Evolutionary conservation across 2,113 vertebrate species (phyloP).

Genomic region (Lucifuga dentata): DNA sequence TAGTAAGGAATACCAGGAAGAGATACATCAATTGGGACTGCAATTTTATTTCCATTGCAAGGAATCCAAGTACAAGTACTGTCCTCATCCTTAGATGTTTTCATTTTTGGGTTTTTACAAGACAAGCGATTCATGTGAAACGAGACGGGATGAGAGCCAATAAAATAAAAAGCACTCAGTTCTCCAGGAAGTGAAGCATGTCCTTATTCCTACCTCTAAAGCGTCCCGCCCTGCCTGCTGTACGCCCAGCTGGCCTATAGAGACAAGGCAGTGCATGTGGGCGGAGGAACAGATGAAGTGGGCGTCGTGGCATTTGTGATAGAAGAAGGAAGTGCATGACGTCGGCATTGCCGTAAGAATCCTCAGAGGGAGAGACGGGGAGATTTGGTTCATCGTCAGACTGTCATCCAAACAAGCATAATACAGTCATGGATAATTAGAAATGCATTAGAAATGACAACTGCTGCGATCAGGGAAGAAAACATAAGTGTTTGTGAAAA

Average conservation of each 20-base stretch:
- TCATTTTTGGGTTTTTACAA: constrained; percentile 9
- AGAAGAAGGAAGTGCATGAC: constrained; percentile 1
- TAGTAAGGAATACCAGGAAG: no score
- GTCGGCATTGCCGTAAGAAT: background rate
- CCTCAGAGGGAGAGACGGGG: constrained; percentile 21
- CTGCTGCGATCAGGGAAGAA: no score
- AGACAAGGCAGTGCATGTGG: constrained; percentile 47
- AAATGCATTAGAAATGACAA: constrained; percentile 31
- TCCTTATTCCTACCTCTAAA: constrained; percentile 25
- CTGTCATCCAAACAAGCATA: constrained; percentile 24
- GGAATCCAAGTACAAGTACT: no score
- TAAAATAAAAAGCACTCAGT: constrained; percentile 7
- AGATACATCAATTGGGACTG: no score
- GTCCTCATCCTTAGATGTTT: constrained; percentile 4
- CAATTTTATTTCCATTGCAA: no score
- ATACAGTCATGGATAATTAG: constrained; percentile 51
- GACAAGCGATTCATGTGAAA: background rate
- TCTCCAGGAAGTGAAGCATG: constrained; percentile 51
- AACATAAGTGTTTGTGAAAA: constrained; percentile 20
- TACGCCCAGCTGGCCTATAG: constrained; percentile 67
- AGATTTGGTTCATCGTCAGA: constrained; percentile 39
- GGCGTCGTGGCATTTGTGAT: constrained; percentile 35
- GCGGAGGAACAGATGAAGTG: constrained; percentile 67
- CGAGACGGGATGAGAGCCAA: background rate
- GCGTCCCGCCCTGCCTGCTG: constrained; percentile 62